A percentile compares a stretch with the other conserved stretches of the same genome.
phyloP scores from a whole-genome alignment of 2,113 vertebrate genomes.

The Sialia sialis region DNA sequence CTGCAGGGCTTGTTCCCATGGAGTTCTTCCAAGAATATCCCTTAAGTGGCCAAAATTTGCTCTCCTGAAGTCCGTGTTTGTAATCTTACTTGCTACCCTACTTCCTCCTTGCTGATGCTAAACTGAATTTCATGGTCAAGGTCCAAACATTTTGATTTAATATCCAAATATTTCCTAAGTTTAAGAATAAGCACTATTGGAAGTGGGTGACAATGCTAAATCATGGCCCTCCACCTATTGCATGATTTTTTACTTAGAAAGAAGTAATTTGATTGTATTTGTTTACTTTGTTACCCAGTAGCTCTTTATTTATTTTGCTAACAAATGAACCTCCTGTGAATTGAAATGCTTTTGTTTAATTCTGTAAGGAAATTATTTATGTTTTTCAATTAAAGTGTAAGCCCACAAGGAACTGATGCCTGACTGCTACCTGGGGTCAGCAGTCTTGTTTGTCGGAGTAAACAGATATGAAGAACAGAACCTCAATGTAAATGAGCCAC shows the following conservation, averaged over 20 bases:
- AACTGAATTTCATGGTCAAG: not conserved
- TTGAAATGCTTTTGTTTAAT: not conserved
- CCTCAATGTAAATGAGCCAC: not conserved
- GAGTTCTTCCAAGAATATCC: not conserved
- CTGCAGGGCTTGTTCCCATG: not conserved
- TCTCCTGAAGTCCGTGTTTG: not conserved
- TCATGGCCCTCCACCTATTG: not conserved
- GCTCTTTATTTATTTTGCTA: not conserved
- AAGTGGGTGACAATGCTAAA: not conserved
- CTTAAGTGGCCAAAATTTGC: not conserved
- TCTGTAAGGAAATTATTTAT: not conserved
- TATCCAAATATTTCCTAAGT: not conserved
- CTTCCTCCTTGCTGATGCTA: not conserved
- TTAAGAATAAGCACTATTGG: not conserved
- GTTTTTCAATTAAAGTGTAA: conserved; percentile 9
- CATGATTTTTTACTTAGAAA: not conserved
- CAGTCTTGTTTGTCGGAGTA: not conserved
- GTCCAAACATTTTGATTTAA: not conserved
- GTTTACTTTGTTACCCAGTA: not conserved
- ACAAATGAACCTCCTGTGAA: not conserved
- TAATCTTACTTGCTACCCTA: not conserved
- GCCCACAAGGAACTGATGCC: not conserved
- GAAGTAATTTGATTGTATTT: not conserved
- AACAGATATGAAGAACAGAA: not conserved
- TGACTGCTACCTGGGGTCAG: not conserved